Evolutionary conservation across 2,113 vertebrate genomes (phyloP).

Genomic region (Corythornis vintsioides): DNA sequence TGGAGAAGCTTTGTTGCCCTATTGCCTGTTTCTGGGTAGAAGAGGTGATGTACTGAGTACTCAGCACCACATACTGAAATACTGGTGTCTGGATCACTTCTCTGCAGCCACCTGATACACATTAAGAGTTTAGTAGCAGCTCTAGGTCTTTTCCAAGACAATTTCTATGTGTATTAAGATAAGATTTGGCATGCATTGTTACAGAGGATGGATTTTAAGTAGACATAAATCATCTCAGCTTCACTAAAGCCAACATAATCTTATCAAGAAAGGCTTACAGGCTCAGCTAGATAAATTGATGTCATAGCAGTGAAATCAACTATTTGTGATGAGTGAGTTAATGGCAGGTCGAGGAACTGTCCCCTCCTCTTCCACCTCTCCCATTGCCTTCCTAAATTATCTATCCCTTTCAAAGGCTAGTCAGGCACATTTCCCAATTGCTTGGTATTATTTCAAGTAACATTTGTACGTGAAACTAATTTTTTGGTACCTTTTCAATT

Average conservation of each 20-base stretch:
- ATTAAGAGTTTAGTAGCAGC: not conserved
- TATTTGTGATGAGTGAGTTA: not conserved
- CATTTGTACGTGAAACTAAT: not conserved
- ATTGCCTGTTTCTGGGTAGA: not conserved
- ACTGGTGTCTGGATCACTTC: not conserved
- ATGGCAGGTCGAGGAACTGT: not conserved
- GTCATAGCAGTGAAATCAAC: not conserved
- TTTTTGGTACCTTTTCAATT: not conserved
- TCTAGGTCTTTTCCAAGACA: not conserved
- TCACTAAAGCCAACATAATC: not conserved
- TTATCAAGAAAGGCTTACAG: not conserved
- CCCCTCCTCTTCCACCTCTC: not conserved
- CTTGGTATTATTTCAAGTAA: not conserved
- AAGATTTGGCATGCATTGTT: not conserved
- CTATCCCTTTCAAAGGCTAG: not conserved
- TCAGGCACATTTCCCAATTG: not conserved
- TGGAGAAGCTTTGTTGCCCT: too few relatives aligned
- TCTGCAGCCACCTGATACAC: not conserved
- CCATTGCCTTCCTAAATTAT: not conserved
- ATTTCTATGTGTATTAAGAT: not conserved
- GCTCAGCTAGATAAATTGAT: not conserved
- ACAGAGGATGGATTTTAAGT: not conserved
- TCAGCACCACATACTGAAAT: too few relatives aligned
- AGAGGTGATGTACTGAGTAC: not conserved
- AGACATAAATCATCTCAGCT: not conserved